Base-by-base conservation (phyloP, 2,888 invertebrate species). In the Apomyelois bistriatella region DNA sequence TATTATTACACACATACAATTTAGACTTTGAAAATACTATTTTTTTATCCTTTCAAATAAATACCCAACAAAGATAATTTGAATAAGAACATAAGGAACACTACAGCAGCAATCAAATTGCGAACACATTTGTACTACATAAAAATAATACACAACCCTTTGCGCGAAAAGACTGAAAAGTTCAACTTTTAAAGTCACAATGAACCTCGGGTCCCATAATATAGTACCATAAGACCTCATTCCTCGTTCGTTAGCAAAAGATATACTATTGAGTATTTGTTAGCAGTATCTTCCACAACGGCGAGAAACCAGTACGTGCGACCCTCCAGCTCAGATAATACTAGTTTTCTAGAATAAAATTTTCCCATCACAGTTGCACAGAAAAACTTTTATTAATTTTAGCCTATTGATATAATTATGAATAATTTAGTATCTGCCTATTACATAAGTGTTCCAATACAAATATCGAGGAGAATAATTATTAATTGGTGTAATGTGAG, bases 141-240 rank as follows among this genome's bases (percentile, higher is more conserved):
- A 90, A 90, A 88, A 90, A 88, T 86, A 87, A 90, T 87, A 90
- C 90, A 90, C 90, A 90, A 90, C 90, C 90, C 74, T 88, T 89
- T 89, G 88, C 90, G 89, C 88, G 87, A 87, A 90, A 84, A 85
- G 84, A 87, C 86, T 87, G 88, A 86, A 85, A 83, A 87, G 83
- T 84, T 86, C 79, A 85, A 88, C 86, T 87, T 88, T 87, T 80
- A 65, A 82, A 85, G 84, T 87, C 82, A 78, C 76, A 74, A 73
- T 75, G 75, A 75, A 72, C 73, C 73, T 68, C 58, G 69, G 74
- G 72, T 65, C 71, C 60, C 68, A 71, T 55, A 57, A 66, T 71
- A 70, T 68, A 58, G 40, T 43, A 41, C 32, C 32, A 37, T 36
- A 42, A 42, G 43, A 43, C 43, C 43, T 22, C 12, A 42, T 42